A percentile compares a stretch with the other conserved stretches of the same genome.
Conservation (phyloP, 2,888 invertebrate species). For the Leptinotarsa rubiginosa region DNA sequence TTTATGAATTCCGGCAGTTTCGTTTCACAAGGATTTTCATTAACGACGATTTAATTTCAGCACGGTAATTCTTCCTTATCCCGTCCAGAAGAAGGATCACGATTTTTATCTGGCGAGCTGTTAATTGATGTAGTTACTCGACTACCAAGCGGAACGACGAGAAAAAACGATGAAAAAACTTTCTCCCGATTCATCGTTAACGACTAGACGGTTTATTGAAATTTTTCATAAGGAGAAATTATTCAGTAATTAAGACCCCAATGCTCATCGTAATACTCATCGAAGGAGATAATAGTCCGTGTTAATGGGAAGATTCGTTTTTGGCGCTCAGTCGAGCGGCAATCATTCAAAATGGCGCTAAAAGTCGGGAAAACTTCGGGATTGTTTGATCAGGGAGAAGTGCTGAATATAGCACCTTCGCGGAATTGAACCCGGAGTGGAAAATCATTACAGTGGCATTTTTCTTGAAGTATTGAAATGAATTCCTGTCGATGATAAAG, state of each 20-base stretch:
- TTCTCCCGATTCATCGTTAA: constrained; percentile 11
- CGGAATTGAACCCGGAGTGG: not conserved
- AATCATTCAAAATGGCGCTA: constrained; percentile 34
- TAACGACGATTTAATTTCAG: constrained; percentile 6
- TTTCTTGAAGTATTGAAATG: not conserved
- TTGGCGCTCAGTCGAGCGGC: constrained; percentile 36
- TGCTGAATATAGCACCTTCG: not conserved
- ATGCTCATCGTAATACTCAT: constrained; percentile 51
- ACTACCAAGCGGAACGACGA: constrained; percentile 1
- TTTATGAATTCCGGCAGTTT: constrained; percentile 9
- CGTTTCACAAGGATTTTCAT: constrained; percentile 5
- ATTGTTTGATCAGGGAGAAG: constrained; percentile 23
- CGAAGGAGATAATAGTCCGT: constrained; percentile 51
- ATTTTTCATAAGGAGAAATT: constrained; percentile 37
- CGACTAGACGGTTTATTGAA: constrained; percentile 18
- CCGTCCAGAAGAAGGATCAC: constrained; percentile 2
- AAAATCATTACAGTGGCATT: not conserved
- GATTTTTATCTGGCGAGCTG: constrained; percentile 1
- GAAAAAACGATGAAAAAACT: not conserved
- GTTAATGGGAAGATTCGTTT: constrained; percentile 50
- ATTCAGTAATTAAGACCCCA: constrained; percentile 50
- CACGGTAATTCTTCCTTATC: constrained; percentile 10
- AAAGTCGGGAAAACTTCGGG: constrained; percentile 15
- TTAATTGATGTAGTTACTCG: constrained; percentile 20
- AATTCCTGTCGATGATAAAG: not conserved